A percentile compares a stretch with the other conserved stretches of the same genome.
These are phyloP conservation scores for Lathamus discolor DNA, from an alignment of 2,113 vertebrate species.

Conservation along the genomic window DNA sequence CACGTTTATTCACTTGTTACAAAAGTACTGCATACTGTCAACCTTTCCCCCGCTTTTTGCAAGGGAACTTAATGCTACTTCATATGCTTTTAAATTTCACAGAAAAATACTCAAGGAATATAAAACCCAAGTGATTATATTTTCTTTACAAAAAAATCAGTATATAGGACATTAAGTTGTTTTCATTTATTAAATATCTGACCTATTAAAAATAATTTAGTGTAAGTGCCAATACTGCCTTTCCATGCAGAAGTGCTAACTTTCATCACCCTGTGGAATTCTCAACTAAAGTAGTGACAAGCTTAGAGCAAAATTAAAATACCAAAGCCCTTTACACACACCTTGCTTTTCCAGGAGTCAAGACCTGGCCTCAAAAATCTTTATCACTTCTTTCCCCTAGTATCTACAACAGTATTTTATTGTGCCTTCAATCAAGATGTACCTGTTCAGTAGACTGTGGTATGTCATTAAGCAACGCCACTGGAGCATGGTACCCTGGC, in stretches of 20 bases:
- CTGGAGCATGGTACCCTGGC: slow-evolving; percentile 94
- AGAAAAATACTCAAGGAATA: not conserved
- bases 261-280: not conserved
- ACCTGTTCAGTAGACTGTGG: slow-evolving; percentile 98
- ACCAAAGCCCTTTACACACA: not conserved
- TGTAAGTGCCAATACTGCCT: not conserved
- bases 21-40: not conserved
- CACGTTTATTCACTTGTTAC: not conserved
- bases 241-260: not conserved
- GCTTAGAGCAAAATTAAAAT: not conserved
- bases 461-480: slow-evolving; percentile 96
- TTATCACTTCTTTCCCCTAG: not conserved
- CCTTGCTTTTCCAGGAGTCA: not conserved
- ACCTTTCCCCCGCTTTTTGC: not conserved
- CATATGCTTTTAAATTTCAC: not conserved
- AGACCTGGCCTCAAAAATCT: not conserved
- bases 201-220: not conserved
- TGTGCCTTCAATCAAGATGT: not conserved
- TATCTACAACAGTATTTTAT: not conserved
- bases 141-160: not conserved
- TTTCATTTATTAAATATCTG: not conserved
- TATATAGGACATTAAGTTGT: not conserved
- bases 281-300: not conserved
- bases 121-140: not conserved
- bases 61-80: not conserved